phyloP scores from a whole-genome alignment of 2,797 vertebrate species.

The Platyrinchus mystaceus region DNA sequence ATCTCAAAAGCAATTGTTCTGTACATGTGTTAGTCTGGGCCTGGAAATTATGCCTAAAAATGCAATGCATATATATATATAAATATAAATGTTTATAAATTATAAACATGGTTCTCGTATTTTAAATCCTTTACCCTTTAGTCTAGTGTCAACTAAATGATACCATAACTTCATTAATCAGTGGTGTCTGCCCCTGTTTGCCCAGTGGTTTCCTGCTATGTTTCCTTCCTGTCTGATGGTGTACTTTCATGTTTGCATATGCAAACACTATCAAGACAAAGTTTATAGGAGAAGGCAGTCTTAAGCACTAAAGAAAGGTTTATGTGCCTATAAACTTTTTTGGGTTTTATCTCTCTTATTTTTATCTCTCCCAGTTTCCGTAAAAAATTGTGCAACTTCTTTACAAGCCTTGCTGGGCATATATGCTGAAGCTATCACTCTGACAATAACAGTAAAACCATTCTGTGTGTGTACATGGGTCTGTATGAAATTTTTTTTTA shows the following conservation, averaged over 20 bases:
- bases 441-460: not conserved
- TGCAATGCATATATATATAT: accelerated
- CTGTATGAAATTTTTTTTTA: not conserved
- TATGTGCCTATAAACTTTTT: not conserved
- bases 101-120: not conserved
- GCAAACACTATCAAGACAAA: not conserved
- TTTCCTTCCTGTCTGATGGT: not conserved
- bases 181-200: not conserved
- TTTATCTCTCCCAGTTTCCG: not conserved
- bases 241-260: not conserved
- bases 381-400: not conserved
- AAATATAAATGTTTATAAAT: not conserved
- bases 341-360: not conserved
- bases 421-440: not conserved
- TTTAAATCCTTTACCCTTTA: not conserved
- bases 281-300: not conserved
- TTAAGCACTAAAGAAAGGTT: not conserved
- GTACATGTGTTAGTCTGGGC: not conserved
- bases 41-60: not conserved
- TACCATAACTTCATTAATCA: not conserved
- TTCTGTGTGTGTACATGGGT: not conserved
- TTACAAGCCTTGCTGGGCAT: not conserved
- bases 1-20: not conserved
- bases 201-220: not conserved
- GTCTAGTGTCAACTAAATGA: not conserved